Percentiles rank a stretch among this genome's conserved stretches.
These are phyloP conservation scores for Rhineura floridana DNA, from an alignment of 2,113 vertebrate species.

Conservation along the genomic window DNA sequence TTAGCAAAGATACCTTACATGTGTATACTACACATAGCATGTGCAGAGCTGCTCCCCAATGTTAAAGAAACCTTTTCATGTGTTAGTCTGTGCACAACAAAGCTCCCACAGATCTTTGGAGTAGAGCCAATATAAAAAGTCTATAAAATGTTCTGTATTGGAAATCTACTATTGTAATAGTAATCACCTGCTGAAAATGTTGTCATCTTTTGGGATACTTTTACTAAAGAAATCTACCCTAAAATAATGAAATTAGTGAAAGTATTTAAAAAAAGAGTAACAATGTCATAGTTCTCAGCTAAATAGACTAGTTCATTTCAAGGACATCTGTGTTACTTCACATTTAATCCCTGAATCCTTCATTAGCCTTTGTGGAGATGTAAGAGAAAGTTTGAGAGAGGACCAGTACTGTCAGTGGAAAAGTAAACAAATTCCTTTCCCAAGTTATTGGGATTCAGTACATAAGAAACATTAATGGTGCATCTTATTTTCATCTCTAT, in stretches of 20 bases:
- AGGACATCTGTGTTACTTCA: fast-evolving
- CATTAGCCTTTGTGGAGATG: no score
- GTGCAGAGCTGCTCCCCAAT: not conserved
- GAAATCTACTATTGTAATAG: not conserved
- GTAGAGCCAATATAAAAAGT: not conserved
- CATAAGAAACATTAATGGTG: not conserved
- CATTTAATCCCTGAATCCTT: not conserved
- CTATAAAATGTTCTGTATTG: not conserved
- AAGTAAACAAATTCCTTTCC: slow-evolving; percentile 26
- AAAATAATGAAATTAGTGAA: slow-evolving; percentile 55
- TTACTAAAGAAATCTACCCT: slow-evolving; percentile 34
- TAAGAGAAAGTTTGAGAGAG: not conserved
- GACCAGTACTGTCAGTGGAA: slow-evolving; percentile 9
- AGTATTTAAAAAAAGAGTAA: not conserved
- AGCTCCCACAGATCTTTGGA: not conserved
- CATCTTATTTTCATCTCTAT: not conserved
- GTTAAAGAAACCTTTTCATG: slow-evolving; percentile 18
- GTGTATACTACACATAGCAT: not conserved
- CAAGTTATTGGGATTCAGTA: not conserved
- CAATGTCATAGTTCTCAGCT: not conserved
- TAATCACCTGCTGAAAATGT: slow-evolving; percentile 42
- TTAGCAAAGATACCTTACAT: no score
- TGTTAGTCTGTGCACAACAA: not conserved
- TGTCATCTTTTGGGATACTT: slow-evolving; percentile 43
- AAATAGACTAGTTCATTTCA: slow-evolving; percentile 32